Evolutionary conservation across 1,140 invertebrate genomes (phyloP), one percentile per base, ranked within the genome.

Genomic region (Holotrichia oblita): DNA sequence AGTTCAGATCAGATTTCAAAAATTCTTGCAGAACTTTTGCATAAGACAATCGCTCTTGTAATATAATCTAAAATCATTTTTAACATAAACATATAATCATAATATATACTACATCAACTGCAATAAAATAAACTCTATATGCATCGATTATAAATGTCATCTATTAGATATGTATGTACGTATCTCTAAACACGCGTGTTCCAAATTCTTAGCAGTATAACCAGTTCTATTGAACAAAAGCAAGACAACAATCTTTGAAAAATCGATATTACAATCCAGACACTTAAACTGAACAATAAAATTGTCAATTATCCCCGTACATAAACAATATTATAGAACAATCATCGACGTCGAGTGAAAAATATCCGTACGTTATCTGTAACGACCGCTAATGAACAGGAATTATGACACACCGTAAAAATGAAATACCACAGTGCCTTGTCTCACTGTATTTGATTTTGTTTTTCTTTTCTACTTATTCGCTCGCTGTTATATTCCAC

Each of bases 281-380:
- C 61, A 20, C 20, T 20, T 34, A 69, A 69, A 17, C 27, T 14
- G 22, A 27, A 69, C 22, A 69, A 69, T 69, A 69, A 69, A 69
- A 69, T 69, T 34, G 27, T 27, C 61, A 69, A 34, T 69, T 69
- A 69, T 10, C 12, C 24, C 8, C 61, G 22, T 22, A 22, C 27
- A 69, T 69, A 69, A 69, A 69, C 17, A 69, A 69, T 69, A 69
- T 27, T 69, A 69, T 69, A 34, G 61, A 69, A 69, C 61, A 69
- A 69, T 69, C 22, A 34, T 27, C 61, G 61, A 55, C 10, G 22
- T 27, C 20, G 20, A 69, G 61, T 69, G 61, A 69, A 69, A 69
- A 69, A 69, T 69, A 69, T 34, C 61, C 61, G 24, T 69, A 69
- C 61, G 61, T 69, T 69, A 69, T 69, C 61, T 69, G 61, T 69